These are phyloP conservation scores for Rhopalosiphum padi DNA, from an alignment of 1,140 invertebrate genomes.

Conservation along the genomic window DNA sequence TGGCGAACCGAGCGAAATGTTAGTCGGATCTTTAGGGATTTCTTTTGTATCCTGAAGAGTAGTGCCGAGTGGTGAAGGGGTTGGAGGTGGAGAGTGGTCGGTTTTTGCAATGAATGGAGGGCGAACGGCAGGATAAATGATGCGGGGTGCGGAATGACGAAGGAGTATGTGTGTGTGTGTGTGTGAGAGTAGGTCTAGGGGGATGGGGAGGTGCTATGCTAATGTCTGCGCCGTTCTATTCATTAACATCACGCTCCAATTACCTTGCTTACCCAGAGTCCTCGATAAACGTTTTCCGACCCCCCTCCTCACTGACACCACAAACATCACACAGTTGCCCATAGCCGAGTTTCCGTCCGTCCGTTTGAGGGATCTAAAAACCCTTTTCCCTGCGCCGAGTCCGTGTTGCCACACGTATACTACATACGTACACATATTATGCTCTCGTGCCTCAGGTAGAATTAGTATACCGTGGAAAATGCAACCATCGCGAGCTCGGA, in stretches of 20 bases:
- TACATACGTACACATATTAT: neutral
- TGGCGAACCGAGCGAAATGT: neutral
- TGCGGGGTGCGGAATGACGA: neutral
- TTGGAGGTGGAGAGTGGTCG: neutral
- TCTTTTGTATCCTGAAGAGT: slow-evolving; percentile 26
- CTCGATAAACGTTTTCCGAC: slow-evolving; percentile 4
- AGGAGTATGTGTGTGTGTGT: neutral
- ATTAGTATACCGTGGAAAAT: neutral
- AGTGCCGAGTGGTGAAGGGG: neutral
- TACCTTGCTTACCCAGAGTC: slow-evolving; percentile 10
- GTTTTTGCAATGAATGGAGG: neutral
- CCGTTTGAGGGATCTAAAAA: neutral
- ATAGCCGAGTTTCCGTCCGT: neutral
- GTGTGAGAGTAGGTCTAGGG: too few species aligned
- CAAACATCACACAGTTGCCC: slow-evolving; percentile 3
- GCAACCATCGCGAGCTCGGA: neutral
- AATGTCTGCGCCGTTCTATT: slow-evolving; percentile 43
- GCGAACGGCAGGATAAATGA: neutral
- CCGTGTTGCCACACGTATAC: neutral
- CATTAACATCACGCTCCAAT: slow-evolving; percentile 48
- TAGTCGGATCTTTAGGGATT: slow-evolving; percentile 38
- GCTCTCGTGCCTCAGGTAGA: neutral
- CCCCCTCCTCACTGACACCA: neutral
- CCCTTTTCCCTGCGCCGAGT: neutral
- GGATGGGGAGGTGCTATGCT: neutral